These are phyloP conservation scores for Patella ulyssiponensis DNA, from an alignment of 2,888 invertebrate genomes.

Conservation along the genomic window DNA sequence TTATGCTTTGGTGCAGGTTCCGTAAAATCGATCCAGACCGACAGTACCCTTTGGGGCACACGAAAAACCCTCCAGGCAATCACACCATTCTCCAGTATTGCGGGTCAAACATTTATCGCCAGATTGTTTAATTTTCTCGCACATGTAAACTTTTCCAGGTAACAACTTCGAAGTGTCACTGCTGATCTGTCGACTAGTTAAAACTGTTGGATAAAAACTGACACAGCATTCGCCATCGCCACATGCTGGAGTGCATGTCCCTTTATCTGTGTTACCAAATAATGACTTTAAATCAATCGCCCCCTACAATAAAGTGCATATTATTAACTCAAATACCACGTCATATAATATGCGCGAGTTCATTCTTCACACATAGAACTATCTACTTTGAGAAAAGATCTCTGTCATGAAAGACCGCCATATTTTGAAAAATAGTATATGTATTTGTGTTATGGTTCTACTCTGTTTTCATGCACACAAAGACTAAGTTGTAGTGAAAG, in stretches of 20 bases:
- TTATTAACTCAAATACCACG: no score
- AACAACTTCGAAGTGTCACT: not conserved
- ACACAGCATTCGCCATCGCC: not conserved
- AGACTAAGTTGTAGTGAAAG: no score
- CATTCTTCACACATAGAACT: no score
- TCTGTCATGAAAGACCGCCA: no score
- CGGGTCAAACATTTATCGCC: not conserved
- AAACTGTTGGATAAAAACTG: not conserved
- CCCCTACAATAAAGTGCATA: no score
- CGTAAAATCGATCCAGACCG: not conserved
- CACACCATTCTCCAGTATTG: slow-evolving; percentile 7
- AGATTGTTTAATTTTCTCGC: not conserved
- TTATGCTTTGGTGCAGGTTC: not conserved
- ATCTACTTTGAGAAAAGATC: no score
- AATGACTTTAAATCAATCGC: no score
- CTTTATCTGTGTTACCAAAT: no score
- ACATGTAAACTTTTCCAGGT: not conserved
- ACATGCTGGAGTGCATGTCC: not conserved
- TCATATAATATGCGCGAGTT: no score
- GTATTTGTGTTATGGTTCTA: no score
- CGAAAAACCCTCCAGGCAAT: not conserved
- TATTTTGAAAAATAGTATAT: no score
- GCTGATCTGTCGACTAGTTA: not conserved
- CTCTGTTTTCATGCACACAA: no score
- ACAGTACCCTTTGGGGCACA: not conserved